Base-by-base conservation (phyloP, 1,140 invertebrate genomes). In the Formica exsecta region DNA sequence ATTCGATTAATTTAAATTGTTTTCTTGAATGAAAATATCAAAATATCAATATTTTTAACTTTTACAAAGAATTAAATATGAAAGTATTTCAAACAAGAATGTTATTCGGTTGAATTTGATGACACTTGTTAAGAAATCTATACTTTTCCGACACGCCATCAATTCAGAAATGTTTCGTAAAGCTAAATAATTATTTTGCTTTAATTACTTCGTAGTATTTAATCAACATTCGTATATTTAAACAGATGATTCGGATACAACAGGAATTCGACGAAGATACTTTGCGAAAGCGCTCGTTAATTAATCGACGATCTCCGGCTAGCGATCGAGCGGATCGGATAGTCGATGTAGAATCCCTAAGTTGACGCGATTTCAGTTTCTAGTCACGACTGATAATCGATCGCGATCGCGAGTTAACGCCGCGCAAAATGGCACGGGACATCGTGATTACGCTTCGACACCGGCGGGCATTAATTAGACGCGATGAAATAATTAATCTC, bases 401-500 rank as follows among this genome's bases (percentile, higher is more conserved):
- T 90, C 79, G 85, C 59, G 66, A 89, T 87, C 54, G 32, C 73
- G 36, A 74, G 62, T 19, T 36, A 38, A 41, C 25, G 32, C n/a
- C 9, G 61, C 22, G 22, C 61, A 51, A 75, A 70, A 64, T 75
- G 79, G 59, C 85, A 65, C 80, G 22, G 51, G 32, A 44, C 86
- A 38, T 73, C 64, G 19, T 89, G 88, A 91, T 91, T 87, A 87
- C 85, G 64, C 57, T 61, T 75, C 73, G 22, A 65, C 54, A 80
- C 73, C 79, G 87, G 38, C 83, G 85, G 76, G 76, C 90, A 92
- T 92, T 93, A 92, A 93, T 93, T 93, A 89, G 80, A 92, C 86
- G 83, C 87, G 89, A 92, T 90, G 84, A 93, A 93, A 92, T 92
- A 93, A 93, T 93, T 93, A 92, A 92, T 93, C 91, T 91, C 89